A percentile compares a stretch with the other conserved stretches of the same genome.
These are phyloP conservation scores for Diaprepes abbreviatus DNA, from an alignment of 2,888 invertebrate species.

Conservation along the genomic window DNA sequence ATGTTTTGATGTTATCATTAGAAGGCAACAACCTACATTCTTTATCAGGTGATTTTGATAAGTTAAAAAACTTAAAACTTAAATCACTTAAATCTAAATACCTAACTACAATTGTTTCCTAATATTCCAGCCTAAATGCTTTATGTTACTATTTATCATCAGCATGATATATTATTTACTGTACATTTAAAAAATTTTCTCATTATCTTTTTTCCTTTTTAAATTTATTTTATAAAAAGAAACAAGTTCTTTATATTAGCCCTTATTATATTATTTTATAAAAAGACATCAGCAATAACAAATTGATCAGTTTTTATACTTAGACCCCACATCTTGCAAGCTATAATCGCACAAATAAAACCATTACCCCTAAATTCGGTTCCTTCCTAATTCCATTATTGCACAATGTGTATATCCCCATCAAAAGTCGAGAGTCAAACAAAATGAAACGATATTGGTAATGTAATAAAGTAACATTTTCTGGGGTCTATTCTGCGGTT, in stretches of 20 bases:
- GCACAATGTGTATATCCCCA: slow-evolving; percentile 42
- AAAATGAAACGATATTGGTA: slow-evolving; percentile 42
- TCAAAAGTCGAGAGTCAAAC: slow-evolving; percentile 36
- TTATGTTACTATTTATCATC: too few relatives aligned
- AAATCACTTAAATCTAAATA: slow-evolving; percentile 75
- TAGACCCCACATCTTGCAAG: slow-evolving; percentile 33
- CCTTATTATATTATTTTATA: neutral
- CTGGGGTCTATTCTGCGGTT: slow-evolving; percentile 52
- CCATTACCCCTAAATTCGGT: slow-evolving; percentile 35
- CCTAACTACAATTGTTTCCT: too few relatives aligned
- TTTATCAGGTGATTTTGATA: slow-evolving; percentile 70
- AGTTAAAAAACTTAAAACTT: slow-evolving; percentile 71
- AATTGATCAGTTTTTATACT: slow-evolving; percentile 43
- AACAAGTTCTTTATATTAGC: neutral
- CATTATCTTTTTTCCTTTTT: too few relatives aligned
- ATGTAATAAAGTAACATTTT: slow-evolving; percentile 49
- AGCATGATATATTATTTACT: too few relatives aligned
- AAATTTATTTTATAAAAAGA: too few relatives aligned
- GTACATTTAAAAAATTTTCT: too few relatives aligned
- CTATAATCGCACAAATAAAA: slow-evolving; percentile 23
- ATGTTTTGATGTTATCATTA: slow-evolving; percentile 73
- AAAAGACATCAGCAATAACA: slow-evolving; percentile 19
- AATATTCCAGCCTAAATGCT: too few relatives aligned
- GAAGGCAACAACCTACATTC: slow-evolving; percentile 73
- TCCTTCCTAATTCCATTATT: slow-evolving; percentile 45